A percentile compares a stretch with the other conserved stretches of the same genome.
phyloP scores from a whole-genome alignment of 2,797 vertebrate species.

The Macropus fuliginosus region DNA sequence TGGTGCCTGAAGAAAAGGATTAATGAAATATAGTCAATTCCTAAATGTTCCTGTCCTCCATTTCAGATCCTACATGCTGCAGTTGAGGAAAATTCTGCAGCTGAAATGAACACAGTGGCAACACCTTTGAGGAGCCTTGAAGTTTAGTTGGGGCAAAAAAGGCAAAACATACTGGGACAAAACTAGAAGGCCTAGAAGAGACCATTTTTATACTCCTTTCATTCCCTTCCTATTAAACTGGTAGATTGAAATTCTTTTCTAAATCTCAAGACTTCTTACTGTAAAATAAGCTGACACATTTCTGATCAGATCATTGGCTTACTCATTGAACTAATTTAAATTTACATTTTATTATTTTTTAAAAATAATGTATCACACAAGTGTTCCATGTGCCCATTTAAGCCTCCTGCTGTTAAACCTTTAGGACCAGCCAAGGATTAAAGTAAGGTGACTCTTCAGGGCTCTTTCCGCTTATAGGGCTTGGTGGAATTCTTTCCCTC shows the following conservation, averaged over 20 bases:
- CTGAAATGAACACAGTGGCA: background rate
- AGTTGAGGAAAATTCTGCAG: background rate
- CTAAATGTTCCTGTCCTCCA: background rate
- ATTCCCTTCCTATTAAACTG: background rate
- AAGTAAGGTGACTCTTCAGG: background rate
- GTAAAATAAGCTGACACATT: background rate
- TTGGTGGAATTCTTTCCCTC: background rate
- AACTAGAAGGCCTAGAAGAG: background rate
- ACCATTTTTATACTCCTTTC: background rate
- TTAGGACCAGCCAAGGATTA: background rate
- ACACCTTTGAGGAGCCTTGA: background rate
- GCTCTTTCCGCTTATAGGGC: background rate
- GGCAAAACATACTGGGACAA: background rate
- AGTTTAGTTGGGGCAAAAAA: background rate
- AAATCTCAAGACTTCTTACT: background rate
- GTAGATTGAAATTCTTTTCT: background rate
- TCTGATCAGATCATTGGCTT: background rate
- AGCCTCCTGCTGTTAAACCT: conserved; percentile 19
- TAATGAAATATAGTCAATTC: conserved; percentile 19
- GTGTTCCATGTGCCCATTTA: conserved; percentile 17
- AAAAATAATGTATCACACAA: background rate
- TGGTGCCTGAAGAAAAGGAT: background rate
- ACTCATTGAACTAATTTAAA: background rate
- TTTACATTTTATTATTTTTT: background rate
- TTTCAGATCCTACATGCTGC: background rate